Percentiles rank a stretch among this genome's conserved stretches.
These are phyloP conservation scores for Scalopus aquaticus DNA, from an alignment of 2,113 vertebrate genomes.

Conservation along the genomic window DNA sequence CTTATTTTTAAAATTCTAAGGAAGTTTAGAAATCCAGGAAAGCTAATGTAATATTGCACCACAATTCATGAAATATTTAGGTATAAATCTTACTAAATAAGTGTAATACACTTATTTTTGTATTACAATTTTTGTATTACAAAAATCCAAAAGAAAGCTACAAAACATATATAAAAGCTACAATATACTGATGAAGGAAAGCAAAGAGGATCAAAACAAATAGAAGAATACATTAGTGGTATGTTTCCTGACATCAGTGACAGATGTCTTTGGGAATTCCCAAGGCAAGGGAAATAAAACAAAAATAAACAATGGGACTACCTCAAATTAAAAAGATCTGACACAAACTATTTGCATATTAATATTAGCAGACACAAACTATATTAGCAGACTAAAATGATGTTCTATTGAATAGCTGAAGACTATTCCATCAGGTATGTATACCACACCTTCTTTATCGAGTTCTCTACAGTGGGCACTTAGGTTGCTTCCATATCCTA, in stretches of 20 bases:
- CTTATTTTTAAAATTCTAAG: conserved; percentile 1
- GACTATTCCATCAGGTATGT: no score
- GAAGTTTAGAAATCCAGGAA: background rate
- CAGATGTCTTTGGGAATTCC: no score
- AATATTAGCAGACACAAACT: no score
- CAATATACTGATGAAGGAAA: background rate
- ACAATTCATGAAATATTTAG: background rate
- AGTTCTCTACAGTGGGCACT: no score
- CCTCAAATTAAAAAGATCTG: no score
- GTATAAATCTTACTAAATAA: background rate
- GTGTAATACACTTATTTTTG: background rate
- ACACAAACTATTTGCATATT: no score
- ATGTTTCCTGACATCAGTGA: background rate
- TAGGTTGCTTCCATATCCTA: no score
- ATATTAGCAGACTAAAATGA: no score
- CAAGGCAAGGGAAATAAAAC: no score
- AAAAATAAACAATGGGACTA: no score
- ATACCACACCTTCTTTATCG: no score
- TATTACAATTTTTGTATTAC: background rate
- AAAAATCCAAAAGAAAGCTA: background rate
- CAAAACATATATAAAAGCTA: background rate
- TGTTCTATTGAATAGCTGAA: no score
- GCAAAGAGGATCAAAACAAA: background rate
- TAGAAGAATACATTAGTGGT: background rate
- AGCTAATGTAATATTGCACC: background rate